A percentile compares a stretch with the other conserved stretches of the same genome.
Evolutionary conservation across 92 coral and sea anemone genomes (phyloP).

Genomic region (Desmophyllum pertusum): DNA sequence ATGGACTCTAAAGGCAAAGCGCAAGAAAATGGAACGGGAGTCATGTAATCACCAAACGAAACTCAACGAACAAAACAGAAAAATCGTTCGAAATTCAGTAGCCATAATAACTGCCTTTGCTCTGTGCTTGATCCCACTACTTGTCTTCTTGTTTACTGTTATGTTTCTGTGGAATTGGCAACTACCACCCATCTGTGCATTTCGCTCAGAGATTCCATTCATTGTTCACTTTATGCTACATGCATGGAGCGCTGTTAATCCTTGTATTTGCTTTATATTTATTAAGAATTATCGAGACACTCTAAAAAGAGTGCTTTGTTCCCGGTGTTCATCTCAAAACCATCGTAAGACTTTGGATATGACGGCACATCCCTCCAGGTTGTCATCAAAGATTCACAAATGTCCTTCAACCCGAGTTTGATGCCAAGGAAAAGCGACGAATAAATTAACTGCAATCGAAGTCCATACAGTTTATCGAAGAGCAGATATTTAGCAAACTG

Average conservation of each 20-base stretch:
- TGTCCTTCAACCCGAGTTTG: neutral
- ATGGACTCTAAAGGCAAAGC: neutral
- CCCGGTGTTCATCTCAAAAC: neutral
- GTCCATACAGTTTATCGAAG: neutral
- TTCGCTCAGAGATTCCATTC: neutral
- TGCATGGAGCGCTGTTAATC: slow-evolving; percentile 4
- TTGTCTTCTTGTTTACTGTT: neutral
- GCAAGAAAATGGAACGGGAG: neutral
- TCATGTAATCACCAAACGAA: neutral
- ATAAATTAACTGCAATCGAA: neutral
- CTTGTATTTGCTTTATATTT: slow-evolving; percentile 20
- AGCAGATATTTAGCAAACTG: neutral
- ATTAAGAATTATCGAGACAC: slow-evolving; percentile 5
- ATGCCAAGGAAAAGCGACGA: neutral
- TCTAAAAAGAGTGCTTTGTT: slow-evolving; percentile 1
- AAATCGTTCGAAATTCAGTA: neutral
- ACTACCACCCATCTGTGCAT: neutral
- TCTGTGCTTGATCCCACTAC: neutral
- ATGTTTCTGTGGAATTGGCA: slow-evolving; percentile 11
- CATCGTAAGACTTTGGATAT: neutral
- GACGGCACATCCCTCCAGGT: neutral
- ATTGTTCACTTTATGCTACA: neutral
- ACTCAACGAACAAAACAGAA: neutral
- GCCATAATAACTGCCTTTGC: neutral
- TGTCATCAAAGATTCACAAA: neutral